Evolutionary conservation across 2,797 vertebrate species (phyloP), one percentile per base, ranked within the genome.

Genomic region (Sternarchorhynchus goeldii): DNA sequence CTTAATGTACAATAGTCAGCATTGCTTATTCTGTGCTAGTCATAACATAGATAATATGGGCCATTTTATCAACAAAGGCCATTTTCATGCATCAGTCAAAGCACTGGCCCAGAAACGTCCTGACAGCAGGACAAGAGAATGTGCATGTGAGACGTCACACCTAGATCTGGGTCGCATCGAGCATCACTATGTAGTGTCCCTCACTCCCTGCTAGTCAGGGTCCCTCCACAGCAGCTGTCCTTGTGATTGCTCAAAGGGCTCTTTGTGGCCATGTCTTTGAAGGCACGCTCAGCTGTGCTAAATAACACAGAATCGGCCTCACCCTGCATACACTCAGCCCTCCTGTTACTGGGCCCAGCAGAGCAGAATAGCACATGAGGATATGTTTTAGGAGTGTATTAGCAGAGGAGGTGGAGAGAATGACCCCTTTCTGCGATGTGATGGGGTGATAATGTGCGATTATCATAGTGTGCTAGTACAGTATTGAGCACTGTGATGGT

Each of bases 231-330:
- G 88, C 89, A 93, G 89, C 91, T 92, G 90, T 87, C 89, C 87
- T 87, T 86, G 85, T 90, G 84, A 90, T 89, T 89, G 81, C 85
- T 89, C 86, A 90, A 91, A 89, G 90, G 87, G 74, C 85, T 50
- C 88, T 91, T 89, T 91, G 90, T 90, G 84, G 85, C 88, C 84
- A 72, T 59, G 55, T 75, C 85, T 92, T 91, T 91, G 90, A 92
- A 90, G 90, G 85, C 90, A 87, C 86, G 83, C 89, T 87, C 88
- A 80, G 84, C 58, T 68, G 12, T 90, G 89, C 90, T 91, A 89
- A 89, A 77, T 83, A 86, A 87, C 73, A 81, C 81, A 17, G 59
- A 83, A 80, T 71, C 57, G 72, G 67, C 18, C 67, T 73, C 62
- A 68, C 75, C 74, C 58, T 50, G 41, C 41, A 16, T 34, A 64